Evolutionary conservation across 92 coral and sea anemone genomes (phyloP), one percentile per base, ranked within the genome.

Genomic region (Umimayanthus chanpuru): DNA sequence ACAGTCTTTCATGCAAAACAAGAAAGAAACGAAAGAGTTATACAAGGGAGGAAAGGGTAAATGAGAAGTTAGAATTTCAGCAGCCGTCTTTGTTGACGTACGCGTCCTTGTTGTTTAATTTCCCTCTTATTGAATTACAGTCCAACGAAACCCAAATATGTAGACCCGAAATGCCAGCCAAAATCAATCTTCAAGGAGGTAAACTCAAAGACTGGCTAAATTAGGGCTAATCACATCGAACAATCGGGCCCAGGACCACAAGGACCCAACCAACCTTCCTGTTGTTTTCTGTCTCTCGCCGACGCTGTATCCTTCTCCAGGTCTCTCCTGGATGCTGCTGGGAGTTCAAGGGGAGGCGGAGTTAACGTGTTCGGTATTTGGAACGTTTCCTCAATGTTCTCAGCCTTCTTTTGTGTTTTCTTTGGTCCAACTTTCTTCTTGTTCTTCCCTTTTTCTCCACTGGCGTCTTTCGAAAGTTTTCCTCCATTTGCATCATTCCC

Each of bases 271-370:
- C 12, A 44, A 83, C 87, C 87, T 76, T 94, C 92, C 30, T 85
- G 92, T 40, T 88, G 93, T 50, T 95, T 95, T 41, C 93, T 93
- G 70, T 95, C 96, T 68, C 94, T 89, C 11, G 96, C 96, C 4
- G 98, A 93, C 15, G 94, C 91, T 0, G 94, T 90, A 77, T 95
- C 98, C 70, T 85, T 89, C 65, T 85, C 93, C 2, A 95, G 73
- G 5, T 90, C 89, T 38, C 81, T 56, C 32, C 50, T 78, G 9
- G 79, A 90, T 50, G 76, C 81, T 14, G 77, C 73, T 16, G 93
- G 98, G 16, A 93, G 79, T 11, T 87, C 85, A 47, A 93, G 40
- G 23, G 94, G 93, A 9, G 94, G 94, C 58, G 96, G 96, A 6
- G 91, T 88, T 32, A 85, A 90, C 0, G 68, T 86, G 78, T 92